A percentile compares a stretch with the other conserved stretches of the same genome.
phyloP scores from a whole-genome alignment of 2,797 vertebrate species.

The Lacerta bilineata region DNA sequence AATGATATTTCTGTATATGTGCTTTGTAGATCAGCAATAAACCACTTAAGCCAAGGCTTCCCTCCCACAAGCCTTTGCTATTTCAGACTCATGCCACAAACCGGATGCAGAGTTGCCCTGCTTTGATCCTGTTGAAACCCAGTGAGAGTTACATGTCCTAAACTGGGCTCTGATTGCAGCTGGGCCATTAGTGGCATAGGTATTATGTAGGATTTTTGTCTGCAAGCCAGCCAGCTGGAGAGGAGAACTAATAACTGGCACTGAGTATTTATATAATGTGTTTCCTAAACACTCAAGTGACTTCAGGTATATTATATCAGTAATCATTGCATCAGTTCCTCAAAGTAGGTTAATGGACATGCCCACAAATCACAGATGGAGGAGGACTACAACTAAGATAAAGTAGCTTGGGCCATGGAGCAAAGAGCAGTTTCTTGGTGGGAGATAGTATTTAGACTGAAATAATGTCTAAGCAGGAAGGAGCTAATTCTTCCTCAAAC shows the following conservation, averaged over 20 bases:
- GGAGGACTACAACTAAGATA: constrained; percentile 4
- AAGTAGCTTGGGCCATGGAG: not conserved
- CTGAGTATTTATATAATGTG: not conserved
- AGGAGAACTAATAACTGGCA: not conserved
- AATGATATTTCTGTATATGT: not conserved
- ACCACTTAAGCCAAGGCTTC: not conserved
- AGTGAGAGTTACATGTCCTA: not conserved
- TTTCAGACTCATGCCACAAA: not conserved
- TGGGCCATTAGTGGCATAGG: not conserved
- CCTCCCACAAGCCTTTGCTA: not conserved
- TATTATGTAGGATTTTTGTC: not conserved
- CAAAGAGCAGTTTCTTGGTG: not conserved
- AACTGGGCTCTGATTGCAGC: not conserved
- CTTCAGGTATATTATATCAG: not conserved
- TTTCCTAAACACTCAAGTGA: not conserved
- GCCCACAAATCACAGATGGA: constrained; percentile 19
- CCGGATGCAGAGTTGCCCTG: not conserved
- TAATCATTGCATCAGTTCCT: constrained; percentile 8
- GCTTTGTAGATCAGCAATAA: not conserved
- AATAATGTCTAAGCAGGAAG: not conserved
- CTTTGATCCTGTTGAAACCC: not conserved
- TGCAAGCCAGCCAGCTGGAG: not conserved
- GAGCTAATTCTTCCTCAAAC: not conserved
- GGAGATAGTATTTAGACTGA: not conserved
- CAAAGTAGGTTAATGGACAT: constrained; percentile 18